A percentile compares a stretch with the other conserved stretches of the same genome.
Conservation (phyloP, 2,888 invertebrate species). For the Mamestra brassicae region DNA sequence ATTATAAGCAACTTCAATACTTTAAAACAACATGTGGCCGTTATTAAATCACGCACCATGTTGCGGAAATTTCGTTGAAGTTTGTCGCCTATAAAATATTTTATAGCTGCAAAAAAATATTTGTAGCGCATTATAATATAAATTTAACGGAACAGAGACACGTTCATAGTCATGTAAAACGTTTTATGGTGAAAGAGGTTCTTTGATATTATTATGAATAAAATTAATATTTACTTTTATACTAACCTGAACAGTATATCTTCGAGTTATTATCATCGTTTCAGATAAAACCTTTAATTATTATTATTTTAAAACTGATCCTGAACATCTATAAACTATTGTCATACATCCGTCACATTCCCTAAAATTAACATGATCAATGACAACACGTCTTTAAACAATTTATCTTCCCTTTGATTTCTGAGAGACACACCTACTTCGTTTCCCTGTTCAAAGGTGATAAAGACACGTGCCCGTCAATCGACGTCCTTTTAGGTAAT, state of each 20-base stretch:
- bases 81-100: constrained; percentile 71
- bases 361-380: constrained; percentile 29
- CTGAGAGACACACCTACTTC: constrained; percentile 40
- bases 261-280: neutral
- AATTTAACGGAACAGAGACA: constrained; percentile 58
- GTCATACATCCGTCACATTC: neutral
- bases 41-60: constrained; percentile 78
- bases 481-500: constrained; percentile 69
- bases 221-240: constrained; percentile 7
- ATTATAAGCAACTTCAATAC: constrained; percentile 66
- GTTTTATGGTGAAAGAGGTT: constrained; percentile 20
- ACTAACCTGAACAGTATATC: neutral
- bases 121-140: constrained; percentile 57
- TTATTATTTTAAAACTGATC: too few species aligned
- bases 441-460: constrained; percentile 59
- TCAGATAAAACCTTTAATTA: neutral
- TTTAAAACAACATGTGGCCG: constrained; percentile 70
- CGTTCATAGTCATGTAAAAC: constrained; percentile 44
- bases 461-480: constrained; percentile 74
- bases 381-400: constrained; percentile 35
- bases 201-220: constrained; percentile 11
- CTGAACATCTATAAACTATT: neutral
- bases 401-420: constrained; percentile 61
- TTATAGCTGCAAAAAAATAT: constrained; percentile 68
- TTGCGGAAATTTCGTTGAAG: constrained; percentile 73